Percentiles rank a stretch among this genome's conserved stretches.
phyloP scores from a whole-genome alignment of 1,140 invertebrate genomes.

The Capitella teleta region DNA sequence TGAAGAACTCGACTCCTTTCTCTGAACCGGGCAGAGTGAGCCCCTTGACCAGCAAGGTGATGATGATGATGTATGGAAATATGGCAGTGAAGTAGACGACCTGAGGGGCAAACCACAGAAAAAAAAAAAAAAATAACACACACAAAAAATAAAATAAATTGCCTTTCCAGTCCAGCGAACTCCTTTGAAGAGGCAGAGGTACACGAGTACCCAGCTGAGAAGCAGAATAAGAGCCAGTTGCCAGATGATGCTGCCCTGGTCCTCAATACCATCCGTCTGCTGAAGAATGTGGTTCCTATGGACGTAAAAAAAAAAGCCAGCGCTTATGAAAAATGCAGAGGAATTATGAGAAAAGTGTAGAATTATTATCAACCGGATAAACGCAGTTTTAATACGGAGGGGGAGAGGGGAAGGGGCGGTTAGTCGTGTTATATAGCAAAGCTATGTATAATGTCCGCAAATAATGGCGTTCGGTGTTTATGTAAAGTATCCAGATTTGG shows the following conservation, averaged over 20 bases:
- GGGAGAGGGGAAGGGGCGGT: too few relatives aligned
- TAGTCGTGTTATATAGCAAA: too few relatives aligned
- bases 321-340: not conserved
- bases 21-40: conserved; percentile 30
- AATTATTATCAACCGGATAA: not conserved
- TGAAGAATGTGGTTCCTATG: conserved; percentile 48
- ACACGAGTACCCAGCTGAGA: conserved; percentile 88
- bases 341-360: too few relatives aligned
- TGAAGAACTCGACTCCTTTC: conserved; percentile 55
- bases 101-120: conserved; percentile 36
- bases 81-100: conserved; percentile 67
- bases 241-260: conserved; percentile 78
- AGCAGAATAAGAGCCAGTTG: conserved; percentile 81
- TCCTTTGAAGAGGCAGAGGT: conserved; percentile 96
- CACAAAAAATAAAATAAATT: not conserved
- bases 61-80: conserved; percentile 44
- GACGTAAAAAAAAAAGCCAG: not conserved
- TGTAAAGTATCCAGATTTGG: too few relatives aligned
- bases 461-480: too few relatives aligned
- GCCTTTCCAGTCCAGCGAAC: conserved; percentile 92
- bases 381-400: not conserved
- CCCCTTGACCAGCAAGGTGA: conserved; percentile 40
- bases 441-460: too few relatives aligned
- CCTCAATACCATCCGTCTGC: conserved; percentile 78
- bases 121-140: not conserved